A percentile compares a stretch with the other conserved stretches of the same genome.
These are phyloP conservation scores for Eonycteris spelaea DNA, from an alignment of 2,113 vertebrate genomes.

Conservation along the genomic window DNA sequence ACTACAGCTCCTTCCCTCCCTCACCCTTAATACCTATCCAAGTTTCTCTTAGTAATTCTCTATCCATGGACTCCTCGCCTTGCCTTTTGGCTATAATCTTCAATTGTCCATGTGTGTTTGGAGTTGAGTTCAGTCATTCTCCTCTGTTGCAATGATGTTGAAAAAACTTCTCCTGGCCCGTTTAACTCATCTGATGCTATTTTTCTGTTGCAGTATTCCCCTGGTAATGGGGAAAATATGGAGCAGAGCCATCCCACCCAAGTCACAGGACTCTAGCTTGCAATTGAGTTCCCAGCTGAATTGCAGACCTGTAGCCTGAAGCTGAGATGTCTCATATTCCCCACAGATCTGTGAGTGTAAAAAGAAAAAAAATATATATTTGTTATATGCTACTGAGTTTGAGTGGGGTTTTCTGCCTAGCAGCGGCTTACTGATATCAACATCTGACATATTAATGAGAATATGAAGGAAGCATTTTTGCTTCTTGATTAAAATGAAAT, in stretches of 20 bases:
- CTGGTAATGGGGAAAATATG: background rate
- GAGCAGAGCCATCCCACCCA: accelerated
- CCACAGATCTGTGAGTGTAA: background rate
- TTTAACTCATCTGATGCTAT: background rate
- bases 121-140: background rate
- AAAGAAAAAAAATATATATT: background rate
- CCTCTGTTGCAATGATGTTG: background rate
- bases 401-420: background rate
- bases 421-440: background rate
- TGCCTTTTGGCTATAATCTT: background rate
- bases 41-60: background rate
- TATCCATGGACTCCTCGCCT: background rate
- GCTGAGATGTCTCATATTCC: background rate
- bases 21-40: background rate
- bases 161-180: background rate
- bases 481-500: background rate
- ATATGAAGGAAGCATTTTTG: background rate
- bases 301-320: background rate
- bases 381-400: background rate
- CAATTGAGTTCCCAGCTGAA: background rate
- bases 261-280: background rate
- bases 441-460: background rate
- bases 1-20: background rate
- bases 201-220: background rate
- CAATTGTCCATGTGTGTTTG: background rate